Evolutionary conservation across 2,113 vertebrate genomes (phyloP).

Genomic region (Eira barbara): DNA sequence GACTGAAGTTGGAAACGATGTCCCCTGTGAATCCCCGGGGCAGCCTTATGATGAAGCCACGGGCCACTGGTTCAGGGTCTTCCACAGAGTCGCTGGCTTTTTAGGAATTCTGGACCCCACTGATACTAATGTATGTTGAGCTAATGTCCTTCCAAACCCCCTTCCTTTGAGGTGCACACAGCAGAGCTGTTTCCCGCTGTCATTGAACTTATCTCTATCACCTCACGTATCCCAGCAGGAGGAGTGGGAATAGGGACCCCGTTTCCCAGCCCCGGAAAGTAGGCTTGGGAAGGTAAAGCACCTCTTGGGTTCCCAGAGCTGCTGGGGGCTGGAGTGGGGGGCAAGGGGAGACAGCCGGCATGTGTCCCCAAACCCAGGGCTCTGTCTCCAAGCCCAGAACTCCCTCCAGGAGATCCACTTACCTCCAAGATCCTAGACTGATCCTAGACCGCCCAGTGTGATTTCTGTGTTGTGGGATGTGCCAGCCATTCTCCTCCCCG

Average conservation of each 20-base stretch:
- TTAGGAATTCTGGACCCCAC: not conserved
- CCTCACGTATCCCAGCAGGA: not conserved
- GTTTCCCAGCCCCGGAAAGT: not conserved
- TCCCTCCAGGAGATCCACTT: not conserved
- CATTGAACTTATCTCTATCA: not conserved
- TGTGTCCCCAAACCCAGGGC: not conserved
- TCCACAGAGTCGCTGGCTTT: not conserved
- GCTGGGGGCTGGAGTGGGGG: not conserved
- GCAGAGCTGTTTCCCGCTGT: not conserved
- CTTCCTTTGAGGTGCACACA: not conserved
- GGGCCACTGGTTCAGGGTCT: not conserved
- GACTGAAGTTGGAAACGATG: rapidly evolving
- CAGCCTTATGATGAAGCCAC: not conserved
- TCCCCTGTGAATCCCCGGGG: not conserved
- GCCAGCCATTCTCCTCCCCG: rapidly evolving
- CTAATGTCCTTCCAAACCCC: not conserved
- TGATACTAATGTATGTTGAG: not conserved
- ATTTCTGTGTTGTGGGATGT: rapidly evolving
- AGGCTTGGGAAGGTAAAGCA: not conserved
- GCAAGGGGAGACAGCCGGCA: rapidly evolving
- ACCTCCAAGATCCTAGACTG: not conserved
- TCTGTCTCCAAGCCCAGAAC: not conserved
- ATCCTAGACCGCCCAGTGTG: not conserved
- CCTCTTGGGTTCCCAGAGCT: not conserved
- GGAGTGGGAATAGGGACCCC: rapidly evolving